Percentiles rank a stretch among this genome's conserved stretches.
These are phyloP conservation scores for Nixonia krombeini DNA, from an alignment of 1,140 invertebrate species.

Conservation along the genomic window DNA sequence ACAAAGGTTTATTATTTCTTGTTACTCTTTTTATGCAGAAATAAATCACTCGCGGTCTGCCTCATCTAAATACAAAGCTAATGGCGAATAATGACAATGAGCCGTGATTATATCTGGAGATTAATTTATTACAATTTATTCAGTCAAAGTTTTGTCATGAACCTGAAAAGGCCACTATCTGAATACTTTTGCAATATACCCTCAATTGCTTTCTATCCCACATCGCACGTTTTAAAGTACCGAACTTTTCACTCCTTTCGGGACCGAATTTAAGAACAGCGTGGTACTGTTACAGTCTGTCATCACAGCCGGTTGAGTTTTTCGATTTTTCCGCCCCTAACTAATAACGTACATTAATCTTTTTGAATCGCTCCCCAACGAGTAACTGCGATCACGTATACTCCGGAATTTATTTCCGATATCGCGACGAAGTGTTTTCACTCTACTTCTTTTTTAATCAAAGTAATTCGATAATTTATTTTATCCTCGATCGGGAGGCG, in stretches of 20 bases:
- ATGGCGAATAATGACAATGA: too few relatives aligned
- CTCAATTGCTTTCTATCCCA: too few relatives aligned
- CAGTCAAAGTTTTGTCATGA: too few relatives aligned
- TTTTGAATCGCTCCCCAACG: conserved; percentile 46
- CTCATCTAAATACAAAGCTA: conserved; percentile 38
- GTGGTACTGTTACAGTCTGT: conserved; percentile 1
- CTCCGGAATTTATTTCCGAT: conserved; percentile 56
- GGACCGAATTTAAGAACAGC: too few relatives aligned
- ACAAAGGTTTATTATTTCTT: conserved; percentile 4
- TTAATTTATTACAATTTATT: too few relatives aligned
- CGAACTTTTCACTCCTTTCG: too few relatives aligned
- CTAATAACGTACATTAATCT: conserved; percentile 55
- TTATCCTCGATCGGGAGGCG: conserved; percentile 43
- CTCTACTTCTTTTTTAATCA: conserved; percentile 57
- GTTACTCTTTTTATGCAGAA: neutral
- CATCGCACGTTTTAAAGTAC: too few relatives aligned
- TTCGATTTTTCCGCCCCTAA: conserved; percentile 41
- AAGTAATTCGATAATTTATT: conserved; percentile 62
- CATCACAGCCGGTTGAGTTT: conserved; percentile 29
- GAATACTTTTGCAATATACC: too few relatives aligned
- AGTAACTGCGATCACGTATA: conserved; percentile 51
- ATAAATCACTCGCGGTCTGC: conserved; percentile 6
- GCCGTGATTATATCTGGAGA: too few relatives aligned
- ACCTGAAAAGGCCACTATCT: too few relatives aligned
- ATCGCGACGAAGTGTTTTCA: conserved; percentile 47